These are phyloP conservation scores for Oegoconia quadripuncta DNA, from an alignment of 2,888 invertebrate genomes.

Conservation along the genomic window DNA sequence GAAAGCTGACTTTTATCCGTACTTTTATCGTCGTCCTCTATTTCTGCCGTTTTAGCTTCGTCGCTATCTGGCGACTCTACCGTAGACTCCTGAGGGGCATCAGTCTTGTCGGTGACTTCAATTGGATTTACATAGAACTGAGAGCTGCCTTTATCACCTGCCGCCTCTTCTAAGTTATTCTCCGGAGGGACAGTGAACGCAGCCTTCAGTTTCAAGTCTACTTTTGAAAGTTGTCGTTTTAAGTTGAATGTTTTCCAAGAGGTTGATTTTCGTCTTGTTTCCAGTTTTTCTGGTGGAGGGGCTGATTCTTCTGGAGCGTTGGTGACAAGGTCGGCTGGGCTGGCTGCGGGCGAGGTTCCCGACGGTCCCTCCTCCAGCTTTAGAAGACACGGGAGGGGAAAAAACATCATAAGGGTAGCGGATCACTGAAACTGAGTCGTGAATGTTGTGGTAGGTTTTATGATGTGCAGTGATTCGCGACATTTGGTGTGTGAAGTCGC, in stretches of 20 bases:
- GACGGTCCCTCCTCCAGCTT: conserved; percentile 54
- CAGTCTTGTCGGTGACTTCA: conserved; percentile 39
- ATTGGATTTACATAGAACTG: conserved; percentile 70
- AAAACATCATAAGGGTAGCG: conserved; percentile 50
- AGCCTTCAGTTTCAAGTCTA: conserved; percentile 86
- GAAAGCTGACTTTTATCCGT: conserved; percentile 29
- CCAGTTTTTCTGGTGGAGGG: conserved; percentile 48
- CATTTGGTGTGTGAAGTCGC: background rate
- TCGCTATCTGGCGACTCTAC: conserved; percentile 37
- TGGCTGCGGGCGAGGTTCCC: conserved; percentile 18
- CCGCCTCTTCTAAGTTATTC: conserved; percentile 48
- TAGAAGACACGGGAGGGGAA: conserved; percentile 48
- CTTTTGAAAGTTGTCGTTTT: conserved; percentile 89
- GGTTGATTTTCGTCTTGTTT: conserved; percentile 81
- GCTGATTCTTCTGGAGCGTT: conserved; percentile 39
- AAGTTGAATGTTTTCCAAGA: conserved; percentile 89
- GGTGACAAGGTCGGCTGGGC: conserved; percentile 27
- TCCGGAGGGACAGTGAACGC: conserved; percentile 76
- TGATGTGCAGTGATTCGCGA: conserved; percentile 19
- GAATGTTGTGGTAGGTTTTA: conserved; percentile 17
- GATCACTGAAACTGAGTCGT: conserved; percentile 25
- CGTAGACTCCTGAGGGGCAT: conserved; percentile 32
- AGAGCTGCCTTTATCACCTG: conserved; percentile 47
- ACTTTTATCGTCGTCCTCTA: conserved; percentile 25
- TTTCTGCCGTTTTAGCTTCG: conserved; percentile 13